Evolutionary conservation across 2,797 vertebrate species (phyloP).

Genomic region (Pantherophis vulpinus): DNA sequence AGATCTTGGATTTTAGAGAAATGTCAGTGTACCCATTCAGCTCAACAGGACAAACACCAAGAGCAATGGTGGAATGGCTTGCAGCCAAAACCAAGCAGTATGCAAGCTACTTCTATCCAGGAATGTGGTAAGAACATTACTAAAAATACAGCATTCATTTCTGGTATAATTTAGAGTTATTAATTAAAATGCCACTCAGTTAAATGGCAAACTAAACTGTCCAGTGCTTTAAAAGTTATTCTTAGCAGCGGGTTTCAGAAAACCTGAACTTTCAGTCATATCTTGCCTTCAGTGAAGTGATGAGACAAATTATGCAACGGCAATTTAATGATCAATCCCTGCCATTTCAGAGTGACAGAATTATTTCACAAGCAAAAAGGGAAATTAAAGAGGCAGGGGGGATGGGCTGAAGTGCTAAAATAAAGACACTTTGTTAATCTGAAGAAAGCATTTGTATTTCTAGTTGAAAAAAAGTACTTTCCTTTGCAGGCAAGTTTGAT

Average conservation of each 20-base stretch:
- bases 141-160: slow-evolving; percentile 18
- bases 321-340: slow-evolving; percentile 68
- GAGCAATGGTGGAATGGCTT: not conserved
- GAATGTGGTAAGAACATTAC: not conserved
- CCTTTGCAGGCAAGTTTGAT: slow-evolving; percentile 61
- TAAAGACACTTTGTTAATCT: slow-evolving; percentile 64
- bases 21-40: too few relatives aligned
- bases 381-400: slow-evolving; percentile 36
- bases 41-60: not conserved
- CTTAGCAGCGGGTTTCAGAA: slow-evolving; percentile 44
- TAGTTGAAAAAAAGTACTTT: slow-evolving; percentile 57
- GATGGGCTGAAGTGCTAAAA: slow-evolving; percentile 65
- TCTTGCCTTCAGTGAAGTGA: slow-evolving; percentile 43
- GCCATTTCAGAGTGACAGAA: slow-evolving; percentile 65
- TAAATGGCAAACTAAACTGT: slow-evolving; percentile 19
- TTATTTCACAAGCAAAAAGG: slow-evolving; percentile 28
- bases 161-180: slow-evolving; percentile 13
- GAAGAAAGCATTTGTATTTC: slow-evolving; percentile 64
- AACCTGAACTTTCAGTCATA: slow-evolving; percentile 62
- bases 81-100: not conserved
- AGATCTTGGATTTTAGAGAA: not conserved
- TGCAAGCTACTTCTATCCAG: not conserved
- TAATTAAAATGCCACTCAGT: slow-evolving; percentile 38
- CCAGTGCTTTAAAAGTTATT: slow-evolving; percentile 19
- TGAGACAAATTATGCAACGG: slow-evolving; percentile 58